A percentile compares a stretch with the other conserved stretches of the same genome.
phyloP scores from a whole-genome alignment of 1,140 invertebrate species.

The Leucophenga varia region DNA sequence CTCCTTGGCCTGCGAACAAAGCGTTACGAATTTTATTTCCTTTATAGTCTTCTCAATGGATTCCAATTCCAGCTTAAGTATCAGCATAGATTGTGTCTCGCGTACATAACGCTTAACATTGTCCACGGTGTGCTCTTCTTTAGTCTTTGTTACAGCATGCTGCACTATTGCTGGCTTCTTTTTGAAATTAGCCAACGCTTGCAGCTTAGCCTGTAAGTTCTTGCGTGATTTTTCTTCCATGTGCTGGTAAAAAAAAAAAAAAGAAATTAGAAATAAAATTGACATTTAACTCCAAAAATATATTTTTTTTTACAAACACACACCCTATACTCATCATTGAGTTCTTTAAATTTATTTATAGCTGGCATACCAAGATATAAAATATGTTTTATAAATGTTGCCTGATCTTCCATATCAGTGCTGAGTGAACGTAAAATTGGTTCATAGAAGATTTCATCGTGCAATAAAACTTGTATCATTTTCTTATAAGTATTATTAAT shows the following conservation, averaged over 20 bases:
- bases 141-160: neutral
- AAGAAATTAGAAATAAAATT: too few relatives aligned
- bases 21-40: slow-evolving; percentile 42
- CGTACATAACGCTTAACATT: slow-evolving; percentile 39
- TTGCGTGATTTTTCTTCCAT: slow-evolving; percentile 38
- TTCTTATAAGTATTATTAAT: slow-evolving; percentile 48
- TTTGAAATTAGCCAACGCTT: slow-evolving; percentile 25
- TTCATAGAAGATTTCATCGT: slow-evolving; percentile 51
- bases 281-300: neutral
- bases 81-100: slow-evolving; percentile 44
- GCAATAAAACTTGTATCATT: slow-evolving; percentile 43
- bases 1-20: slow-evolving; percentile 42
- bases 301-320: neutral
- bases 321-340: slow-evolving; percentile 34
- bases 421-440: slow-evolving; percentile 44
- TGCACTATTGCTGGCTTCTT: slow-evolving; percentile 5
- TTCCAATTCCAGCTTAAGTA: slow-evolving; percentile 39
- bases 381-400: slow-evolving; percentile 49
- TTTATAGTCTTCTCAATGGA: slow-evolving; percentile 42
- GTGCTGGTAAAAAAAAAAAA: slow-evolving; percentile 5
- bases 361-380: slow-evolving; percentile 46
- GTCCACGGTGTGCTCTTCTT: slow-evolving; percentile 1
- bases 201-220: slow-evolving; percentile 33
- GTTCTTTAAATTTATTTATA: slow-evolving; percentile 39
- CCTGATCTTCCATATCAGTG: slow-evolving; percentile 47